Evolutionary conservation across 1,140 invertebrate species (phyloP).

Genomic region (Choristoneura fumiferana): DNA sequence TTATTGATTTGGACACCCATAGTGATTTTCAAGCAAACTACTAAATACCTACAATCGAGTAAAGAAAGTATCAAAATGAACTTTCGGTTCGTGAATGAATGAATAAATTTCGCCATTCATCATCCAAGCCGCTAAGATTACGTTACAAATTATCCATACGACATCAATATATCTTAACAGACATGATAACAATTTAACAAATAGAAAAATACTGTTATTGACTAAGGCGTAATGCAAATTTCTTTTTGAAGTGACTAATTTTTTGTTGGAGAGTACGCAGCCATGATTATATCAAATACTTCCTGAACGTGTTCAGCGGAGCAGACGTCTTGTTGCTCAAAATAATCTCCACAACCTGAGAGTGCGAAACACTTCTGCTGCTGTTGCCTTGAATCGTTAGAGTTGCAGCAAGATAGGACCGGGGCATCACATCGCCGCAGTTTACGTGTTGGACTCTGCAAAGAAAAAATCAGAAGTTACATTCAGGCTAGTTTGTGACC

Average conservation of each 20-base stretch:
- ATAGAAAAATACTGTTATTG: slow-evolving; percentile 6
- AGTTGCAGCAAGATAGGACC: slow-evolving; percentile 81
- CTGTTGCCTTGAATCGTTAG: neutral
- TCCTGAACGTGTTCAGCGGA: slow-evolving; percentile 2
- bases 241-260: neutral
- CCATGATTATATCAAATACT: neutral
- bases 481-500: too few species aligned
- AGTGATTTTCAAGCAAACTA: too few species aligned
- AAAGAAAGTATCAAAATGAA: too few species aligned
- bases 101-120: too few species aligned
- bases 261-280: neutral
- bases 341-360: neutral
- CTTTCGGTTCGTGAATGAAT: too few species aligned
- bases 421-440: slow-evolving; percentile 81
- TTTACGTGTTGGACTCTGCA: slow-evolving; percentile 27
- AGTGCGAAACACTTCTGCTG: slow-evolving; percentile 1
- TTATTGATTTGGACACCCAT: too few species aligned
- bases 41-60: too few species aligned
- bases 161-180: too few species aligned
- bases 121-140: too few species aligned
- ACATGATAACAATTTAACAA: slow-evolving; percentile 4
- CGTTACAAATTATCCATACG: too few species aligned
- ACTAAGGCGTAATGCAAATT: neutral
- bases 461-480: too few species aligned
- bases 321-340: neutral